Base-by-base conservation (phyloP, 2,113 vertebrate genomes). In the Poicephalus gulielmi region DNA sequence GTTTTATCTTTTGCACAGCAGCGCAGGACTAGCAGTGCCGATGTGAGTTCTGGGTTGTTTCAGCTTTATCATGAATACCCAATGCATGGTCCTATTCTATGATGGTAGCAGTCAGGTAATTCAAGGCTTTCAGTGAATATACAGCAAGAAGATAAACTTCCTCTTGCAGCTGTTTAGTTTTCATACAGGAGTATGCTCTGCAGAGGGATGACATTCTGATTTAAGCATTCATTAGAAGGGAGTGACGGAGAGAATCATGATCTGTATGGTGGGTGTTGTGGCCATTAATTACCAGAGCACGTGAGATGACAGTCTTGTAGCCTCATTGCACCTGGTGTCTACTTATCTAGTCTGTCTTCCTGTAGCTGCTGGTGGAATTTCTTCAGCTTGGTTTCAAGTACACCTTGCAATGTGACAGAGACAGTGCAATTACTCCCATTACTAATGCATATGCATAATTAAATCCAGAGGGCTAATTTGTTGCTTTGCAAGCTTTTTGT, bases 401-500 rank as follows among this genome's bases (percentile, higher is more conserved):
- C 35, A 13, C 19, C 25, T 10, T 88, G 49, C 41, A 59, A 55
- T 31, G 47, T 82, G 57, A 43, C 50, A 39, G 35, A 94, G 64
- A 53, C n/a, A 44, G 64, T 70, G 63, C 71, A 74, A 55, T 85
- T 91, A n/a, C 44, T 66, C 13, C 57, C 28, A 33, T 79, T 94
- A 76, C 57, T 73, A 68, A 80, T 91, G 52, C 25, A 73, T 47
- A 31, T n/a, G 39, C 66, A 50, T 86, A 92, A 94, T 96, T 94
- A 92, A 92, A 91, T 94, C 57, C 49, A 68, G 66, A 88, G 47
- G 35, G 55, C 33, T 92, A 43, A 75, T 92, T 84, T 78, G 44
- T 66, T 92, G 39, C 35, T 84, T 95, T 82, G 62, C 44, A 95
- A 81, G 74, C 24, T 92, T 91, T 86, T 90, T 84, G 84, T 86